Conservation (phyloP, 2,113 vertebrate species). For the Anolis carolinensis region DNA sequence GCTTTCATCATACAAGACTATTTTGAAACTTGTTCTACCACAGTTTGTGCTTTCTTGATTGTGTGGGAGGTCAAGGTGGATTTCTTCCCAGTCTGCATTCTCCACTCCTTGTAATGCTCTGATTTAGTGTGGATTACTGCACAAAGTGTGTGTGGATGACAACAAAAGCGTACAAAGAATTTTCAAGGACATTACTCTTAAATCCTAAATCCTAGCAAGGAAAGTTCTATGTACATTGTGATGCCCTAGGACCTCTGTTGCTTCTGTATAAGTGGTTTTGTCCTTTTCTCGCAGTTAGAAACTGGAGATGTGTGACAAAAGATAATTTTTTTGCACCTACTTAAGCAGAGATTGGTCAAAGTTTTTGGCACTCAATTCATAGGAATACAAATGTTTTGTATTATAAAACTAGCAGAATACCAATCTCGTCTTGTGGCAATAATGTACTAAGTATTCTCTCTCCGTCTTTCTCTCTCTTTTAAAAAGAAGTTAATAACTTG, state of each 20-base stretch:
- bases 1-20: background rate
- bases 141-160: background rate
- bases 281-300: background rate
- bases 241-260: background rate
- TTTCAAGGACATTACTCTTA: background rate
- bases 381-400: background rate
- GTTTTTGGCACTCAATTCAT: background rate
- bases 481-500: background rate
- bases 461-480: background rate
- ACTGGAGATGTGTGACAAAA: background rate
- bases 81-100: conserved; percentile 22
- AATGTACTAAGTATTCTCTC: background rate
- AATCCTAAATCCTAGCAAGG: conserved; percentile 13
- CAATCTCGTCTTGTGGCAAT: background rate
- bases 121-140: background rate
- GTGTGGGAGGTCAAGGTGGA: background rate
- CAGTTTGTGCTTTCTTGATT: background rate
- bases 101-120: background rate
- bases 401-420: conserved; percentile 22
- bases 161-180: background rate
- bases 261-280: background rate
- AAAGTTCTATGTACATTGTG: background rate
- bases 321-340: conserved; percentile 48
- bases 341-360: conserved; percentile 49
- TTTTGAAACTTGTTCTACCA: background rate